phyloP scores from a whole-genome alignment of 2,888 invertebrate species.

The Amblyjoppa proteus region DNA sequence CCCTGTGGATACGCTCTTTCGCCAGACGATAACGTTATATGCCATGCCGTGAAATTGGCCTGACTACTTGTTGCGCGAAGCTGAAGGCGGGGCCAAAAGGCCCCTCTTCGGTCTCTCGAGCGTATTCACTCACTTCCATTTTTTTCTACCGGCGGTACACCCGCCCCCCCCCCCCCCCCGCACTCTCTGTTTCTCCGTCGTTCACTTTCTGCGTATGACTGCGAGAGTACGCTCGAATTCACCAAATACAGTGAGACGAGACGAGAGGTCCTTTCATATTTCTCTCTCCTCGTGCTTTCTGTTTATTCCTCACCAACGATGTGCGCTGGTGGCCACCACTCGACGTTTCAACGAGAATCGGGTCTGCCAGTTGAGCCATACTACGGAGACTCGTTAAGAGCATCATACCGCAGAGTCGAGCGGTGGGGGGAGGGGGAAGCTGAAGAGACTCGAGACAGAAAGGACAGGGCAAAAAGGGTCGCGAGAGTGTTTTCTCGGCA shows the following conservation, averaged over 20 bases:
- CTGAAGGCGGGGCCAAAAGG: conserved; percentile 60
- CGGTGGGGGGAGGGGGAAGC: background rate
- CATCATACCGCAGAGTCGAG: conserved; percentile 19
- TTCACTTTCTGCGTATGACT: conserved; percentile 43
- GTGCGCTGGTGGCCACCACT: conserved; percentile 36
- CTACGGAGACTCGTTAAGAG: conserved; percentile 49
- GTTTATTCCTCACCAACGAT: conserved; percentile 50
- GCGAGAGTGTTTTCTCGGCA: conserved; percentile 20
- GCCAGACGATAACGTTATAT: conserved; percentile 17
- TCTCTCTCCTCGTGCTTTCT: conserved; percentile 10
- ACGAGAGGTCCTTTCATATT: conserved; percentile 56
- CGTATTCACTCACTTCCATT: background rate
- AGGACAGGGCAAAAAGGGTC: conserved; percentile 9
- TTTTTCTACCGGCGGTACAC: conserved; percentile 27
- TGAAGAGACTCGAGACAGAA: background rate
- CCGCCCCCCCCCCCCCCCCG: conserved; percentile 9
- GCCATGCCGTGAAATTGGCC: conserved; percentile 68
- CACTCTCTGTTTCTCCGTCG: conserved; percentile 46
- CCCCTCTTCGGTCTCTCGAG: conserved; percentile 43
- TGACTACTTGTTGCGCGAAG: conserved; percentile 76
- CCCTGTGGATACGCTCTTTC: conserved; percentile 45
- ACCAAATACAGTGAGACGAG: conserved; percentile 47
- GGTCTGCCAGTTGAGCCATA: conserved; percentile 2
- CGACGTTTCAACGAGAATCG: conserved; percentile 60
- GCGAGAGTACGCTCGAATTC: conserved; percentile 41